phyloP scores from a whole-genome alignment of 2,113 vertebrate genomes.

The Glaucidium brasilianum region DNA sequence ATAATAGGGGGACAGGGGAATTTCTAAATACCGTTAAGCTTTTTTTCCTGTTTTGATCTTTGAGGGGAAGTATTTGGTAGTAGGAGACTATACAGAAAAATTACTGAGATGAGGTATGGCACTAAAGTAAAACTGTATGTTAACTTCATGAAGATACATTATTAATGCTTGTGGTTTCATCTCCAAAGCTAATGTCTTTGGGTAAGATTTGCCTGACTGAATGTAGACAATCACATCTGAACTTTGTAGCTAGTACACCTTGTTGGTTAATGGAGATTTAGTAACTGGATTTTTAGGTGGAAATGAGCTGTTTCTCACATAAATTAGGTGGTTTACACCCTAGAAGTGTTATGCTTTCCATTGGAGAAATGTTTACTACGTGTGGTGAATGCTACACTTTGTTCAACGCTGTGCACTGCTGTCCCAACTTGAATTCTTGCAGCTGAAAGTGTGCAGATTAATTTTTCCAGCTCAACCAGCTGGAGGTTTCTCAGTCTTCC shows the following conservation, averaged over 20 bases:
- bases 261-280: neutral
- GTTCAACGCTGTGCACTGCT: neutral
- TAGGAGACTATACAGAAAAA: neutral
- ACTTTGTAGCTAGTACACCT: neutral
- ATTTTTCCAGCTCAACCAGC: neutral
- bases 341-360: neutral
- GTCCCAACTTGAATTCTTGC: neutral
- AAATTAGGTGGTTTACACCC: neutral
- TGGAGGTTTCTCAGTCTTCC: neutral
- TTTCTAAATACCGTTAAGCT: neutral
- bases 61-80: neutral
- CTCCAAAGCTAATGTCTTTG: neutral
- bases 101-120: neutral
- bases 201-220: neutral
- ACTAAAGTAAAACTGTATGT: neutral
- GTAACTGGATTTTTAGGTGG: neutral
- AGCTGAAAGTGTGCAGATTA: neutral
- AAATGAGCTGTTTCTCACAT: neutral
- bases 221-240: neutral
- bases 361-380: neutral
- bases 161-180: neutral
- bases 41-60: neutral
- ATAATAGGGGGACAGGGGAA: rapidly evolving
- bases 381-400: neutral
- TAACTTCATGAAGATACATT: neutral